Evolutionary conservation across 2,888 invertebrate species (phyloP).

Genomic region (Diaperis boleti): DNA sequence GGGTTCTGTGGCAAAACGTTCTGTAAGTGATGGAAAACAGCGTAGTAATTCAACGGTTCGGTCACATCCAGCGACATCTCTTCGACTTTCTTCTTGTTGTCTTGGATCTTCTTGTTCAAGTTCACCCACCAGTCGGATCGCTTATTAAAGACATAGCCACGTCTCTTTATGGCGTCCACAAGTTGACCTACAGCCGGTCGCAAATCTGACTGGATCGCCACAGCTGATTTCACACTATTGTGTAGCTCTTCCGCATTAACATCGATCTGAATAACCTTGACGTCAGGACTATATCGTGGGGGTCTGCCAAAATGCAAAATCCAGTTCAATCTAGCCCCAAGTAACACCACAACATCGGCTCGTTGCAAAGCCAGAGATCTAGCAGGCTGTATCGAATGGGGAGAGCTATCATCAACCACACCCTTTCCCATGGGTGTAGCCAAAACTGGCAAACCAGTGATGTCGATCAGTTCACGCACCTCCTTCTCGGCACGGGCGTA

Average conservation of each 20-base stretch:
- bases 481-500: slow-evolving; percentile 83
- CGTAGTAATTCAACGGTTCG: slow-evolving; percentile 92
- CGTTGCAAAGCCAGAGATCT: slow-evolving; percentile 83
- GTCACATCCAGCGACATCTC: slow-evolving; percentile 78
- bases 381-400: slow-evolving; percentile 86
- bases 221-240: slow-evolving; percentile 84
- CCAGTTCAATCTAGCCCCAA: slow-evolving; percentile 95
- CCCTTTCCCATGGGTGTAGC: slow-evolving; percentile 97
- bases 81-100: slow-evolving; percentile 78
- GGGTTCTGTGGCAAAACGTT: slow-evolving; percentile 82
- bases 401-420: slow-evolving; percentile 78
- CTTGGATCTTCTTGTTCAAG: slow-evolving; percentile 77
- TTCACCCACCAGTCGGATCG: slow-evolving; percentile 83
- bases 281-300: slow-evolving; percentile 84
- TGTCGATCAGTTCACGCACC: slow-evolving; percentile 76
- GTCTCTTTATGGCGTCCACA: slow-evolving; percentile 69
- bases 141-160: slow-evolving; percentile 70
- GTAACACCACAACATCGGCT: slow-evolving; percentile 84
- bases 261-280: slow-evolving; percentile 93
- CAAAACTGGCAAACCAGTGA: slow-evolving; percentile 86
- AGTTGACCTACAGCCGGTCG: slow-evolving; percentile 79
- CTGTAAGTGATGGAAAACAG: slow-evolving; percentile 88
- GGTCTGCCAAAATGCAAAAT: slow-evolving; percentile 95
- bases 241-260: slow-evolving; percentile 91
- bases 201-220: slow-evolving; percentile 89